These are phyloP conservation scores for Chlamydotis undulata DNA, from an alignment of 2,113 vertebrate genomes.

Conservation along the genomic window DNA sequence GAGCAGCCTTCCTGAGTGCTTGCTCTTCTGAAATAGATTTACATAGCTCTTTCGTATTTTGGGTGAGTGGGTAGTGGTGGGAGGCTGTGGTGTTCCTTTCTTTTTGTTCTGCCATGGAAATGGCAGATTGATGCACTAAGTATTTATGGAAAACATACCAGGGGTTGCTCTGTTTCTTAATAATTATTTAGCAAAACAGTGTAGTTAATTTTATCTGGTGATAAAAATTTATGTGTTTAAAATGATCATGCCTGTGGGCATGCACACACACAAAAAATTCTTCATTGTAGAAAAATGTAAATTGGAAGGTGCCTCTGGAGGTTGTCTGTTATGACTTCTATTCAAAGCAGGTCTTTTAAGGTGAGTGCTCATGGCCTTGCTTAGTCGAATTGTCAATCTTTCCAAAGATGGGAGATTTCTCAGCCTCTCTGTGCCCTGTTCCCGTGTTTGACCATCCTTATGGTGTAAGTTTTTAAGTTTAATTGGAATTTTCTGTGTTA, in stretches of 20 bases:
- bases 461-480: background rate
- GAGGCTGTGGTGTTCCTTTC: background rate
- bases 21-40: background rate
- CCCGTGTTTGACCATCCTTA: background rate
- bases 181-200: background rate
- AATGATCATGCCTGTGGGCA: background rate
- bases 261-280: background rate
- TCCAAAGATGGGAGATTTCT: background rate
- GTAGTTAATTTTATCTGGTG: background rate
- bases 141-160: background rate
- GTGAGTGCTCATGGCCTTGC: background rate
- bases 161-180: background rate
- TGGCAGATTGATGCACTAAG: background rate
- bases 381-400: accelerated
- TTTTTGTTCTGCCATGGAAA: background rate
- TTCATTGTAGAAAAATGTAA: background rate
- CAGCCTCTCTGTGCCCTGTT: background rate
- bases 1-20: background rate
- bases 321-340: background rate
- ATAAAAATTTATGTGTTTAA: background rate
- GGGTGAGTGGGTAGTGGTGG: accelerated
- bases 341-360: background rate
- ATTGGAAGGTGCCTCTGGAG: background rate
- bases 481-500: background rate
- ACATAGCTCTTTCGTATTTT: background rate